Percentiles rank a stretch among this genome's conserved stretches.
These are phyloP conservation scores for Pardosa pseudoannulata DNA, from an alignment of 2,888 invertebrate genomes.

Conservation along the genomic window DNA sequence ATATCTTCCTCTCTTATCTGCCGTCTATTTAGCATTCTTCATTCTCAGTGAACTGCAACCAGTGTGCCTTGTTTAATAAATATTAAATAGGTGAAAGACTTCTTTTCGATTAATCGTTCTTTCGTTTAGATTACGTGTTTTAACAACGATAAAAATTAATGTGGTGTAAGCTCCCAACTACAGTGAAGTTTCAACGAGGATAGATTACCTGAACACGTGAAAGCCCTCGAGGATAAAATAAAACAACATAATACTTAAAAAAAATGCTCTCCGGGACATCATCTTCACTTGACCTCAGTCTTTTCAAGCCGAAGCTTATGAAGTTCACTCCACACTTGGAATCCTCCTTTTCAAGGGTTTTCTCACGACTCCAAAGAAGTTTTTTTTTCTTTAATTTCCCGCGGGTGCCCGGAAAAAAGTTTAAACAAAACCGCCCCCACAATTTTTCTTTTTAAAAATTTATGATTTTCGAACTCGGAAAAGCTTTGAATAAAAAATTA, in stretches of 20 bases:
- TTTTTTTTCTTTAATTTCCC: background rate
- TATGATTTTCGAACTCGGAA: constrained; percentile 29
- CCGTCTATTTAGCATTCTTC: too few relatives aligned
- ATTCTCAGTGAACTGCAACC: too few relatives aligned
- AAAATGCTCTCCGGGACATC: constrained; percentile 25
- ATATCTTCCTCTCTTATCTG: too few relatives aligned
- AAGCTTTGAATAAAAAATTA: background rate
- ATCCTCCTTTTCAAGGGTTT: constrained; percentile 1
- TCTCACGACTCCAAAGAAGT: constrained; percentile 8
- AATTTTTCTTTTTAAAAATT: background rate
- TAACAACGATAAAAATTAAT: too few relatives aligned
- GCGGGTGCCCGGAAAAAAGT: background rate
- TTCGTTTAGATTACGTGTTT: too few relatives aligned
- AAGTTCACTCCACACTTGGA: constrained; percentile 28
- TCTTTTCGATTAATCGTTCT: too few relatives aligned
- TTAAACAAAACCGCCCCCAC: constrained; percentile 19
- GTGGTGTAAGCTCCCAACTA: background rate
- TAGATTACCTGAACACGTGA: constrained; percentile 41
- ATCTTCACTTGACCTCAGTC: constrained; percentile 55
- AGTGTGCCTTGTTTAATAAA: too few relatives aligned
- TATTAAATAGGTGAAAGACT: too few relatives aligned
- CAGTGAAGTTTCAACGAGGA: constrained; percentile 25
- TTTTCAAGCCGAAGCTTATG: constrained; percentile 8
- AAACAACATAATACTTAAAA: constrained; percentile 13
- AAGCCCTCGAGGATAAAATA: constrained; percentile 31